Base-by-base conservation (phyloP, 2,797 vertebrate genomes). In the Buceros bicornis region DNA sequence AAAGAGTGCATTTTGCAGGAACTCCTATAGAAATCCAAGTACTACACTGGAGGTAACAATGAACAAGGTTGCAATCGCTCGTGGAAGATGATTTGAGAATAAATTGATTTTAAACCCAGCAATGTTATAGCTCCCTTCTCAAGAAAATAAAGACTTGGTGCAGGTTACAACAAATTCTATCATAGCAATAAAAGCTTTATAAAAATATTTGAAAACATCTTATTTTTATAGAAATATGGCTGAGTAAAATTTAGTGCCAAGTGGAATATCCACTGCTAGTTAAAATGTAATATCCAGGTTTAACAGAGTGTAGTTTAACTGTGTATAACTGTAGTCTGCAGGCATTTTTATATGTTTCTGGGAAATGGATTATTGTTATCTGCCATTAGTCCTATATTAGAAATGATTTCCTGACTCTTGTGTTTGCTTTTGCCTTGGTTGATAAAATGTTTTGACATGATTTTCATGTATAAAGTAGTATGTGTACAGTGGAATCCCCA, bases 161-260 rank as follows among this genome's bases (percentile, higher is more conserved):
- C 24, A 86, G 89, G 88, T 95, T 94, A 82, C 42, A 70, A 82
- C 21, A 86, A 95, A 87, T 89, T 96, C 83, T 85, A 72, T 79
- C 82, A 78, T 72, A 54, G 70, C 70, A 93, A 93, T 89, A 94
- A 93, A 95, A 87, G 51, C 58, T 77, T 97, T 93, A 79, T 82
- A 89, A 97, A 94, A 82, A 89, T 89, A 82, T 92, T 94, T 93
- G 91, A 94, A 96, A 97, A 53, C 72, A 76, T 77, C 78, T 93
- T 62, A 53, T 89, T 96, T 89, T 95, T 97, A 96, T 79, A 80
- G 85, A 95, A 77, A 66, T 72, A 54, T 26, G 79, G 48, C 83
- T 90, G 71, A 76, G 61, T 89, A 96, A 97, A 96, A 76, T 78
- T 78, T 83, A 95, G 65, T 58, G 71, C 45, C n/a, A 90, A 82